These are phyloP conservation scores for Hypanus sabinus DNA, from an alignment of 2,113 vertebrate genomes.

Conservation along the genomic window DNA sequence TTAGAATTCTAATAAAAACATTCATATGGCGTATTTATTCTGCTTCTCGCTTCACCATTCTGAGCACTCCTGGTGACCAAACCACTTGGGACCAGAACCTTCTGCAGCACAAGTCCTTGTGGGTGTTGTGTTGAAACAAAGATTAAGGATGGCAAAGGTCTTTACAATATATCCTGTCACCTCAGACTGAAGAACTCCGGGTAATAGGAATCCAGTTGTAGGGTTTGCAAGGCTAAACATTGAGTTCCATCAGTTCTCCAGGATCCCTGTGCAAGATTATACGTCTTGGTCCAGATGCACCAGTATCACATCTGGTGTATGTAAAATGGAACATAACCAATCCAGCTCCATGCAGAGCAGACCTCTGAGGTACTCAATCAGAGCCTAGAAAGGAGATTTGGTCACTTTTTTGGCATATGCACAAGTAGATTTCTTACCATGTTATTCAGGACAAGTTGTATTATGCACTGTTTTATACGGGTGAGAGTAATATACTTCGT, in stretches of 20 bases:
- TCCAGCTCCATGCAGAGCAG: background rate
- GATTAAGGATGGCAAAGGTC: background rate
- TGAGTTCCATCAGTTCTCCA: background rate
- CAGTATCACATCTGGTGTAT: background rate
- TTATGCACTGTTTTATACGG: background rate
- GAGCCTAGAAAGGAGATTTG: background rate
- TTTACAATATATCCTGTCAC: background rate
- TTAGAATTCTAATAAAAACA: too few species aligned
- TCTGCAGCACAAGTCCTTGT: background rate
- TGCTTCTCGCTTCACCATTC: too few species aligned
- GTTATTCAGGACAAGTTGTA: background rate
- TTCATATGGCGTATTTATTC: too few species aligned
- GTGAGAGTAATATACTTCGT: background rate
- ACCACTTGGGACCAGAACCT: too few species aligned
- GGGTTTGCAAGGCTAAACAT: background rate
- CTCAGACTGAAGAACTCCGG: background rate
- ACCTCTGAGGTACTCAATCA: background rate
- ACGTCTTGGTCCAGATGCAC: background rate
- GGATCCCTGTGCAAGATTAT: background rate
- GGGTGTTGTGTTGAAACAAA: background rate
- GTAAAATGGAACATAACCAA: background rate
- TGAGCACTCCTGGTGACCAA: too few species aligned
- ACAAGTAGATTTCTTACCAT: background rate
- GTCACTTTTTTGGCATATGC: background rate
- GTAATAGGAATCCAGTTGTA: background rate